Conservation (phyloP, 2,888 invertebrate species). For the Macrophya alboannulata region DNA sequence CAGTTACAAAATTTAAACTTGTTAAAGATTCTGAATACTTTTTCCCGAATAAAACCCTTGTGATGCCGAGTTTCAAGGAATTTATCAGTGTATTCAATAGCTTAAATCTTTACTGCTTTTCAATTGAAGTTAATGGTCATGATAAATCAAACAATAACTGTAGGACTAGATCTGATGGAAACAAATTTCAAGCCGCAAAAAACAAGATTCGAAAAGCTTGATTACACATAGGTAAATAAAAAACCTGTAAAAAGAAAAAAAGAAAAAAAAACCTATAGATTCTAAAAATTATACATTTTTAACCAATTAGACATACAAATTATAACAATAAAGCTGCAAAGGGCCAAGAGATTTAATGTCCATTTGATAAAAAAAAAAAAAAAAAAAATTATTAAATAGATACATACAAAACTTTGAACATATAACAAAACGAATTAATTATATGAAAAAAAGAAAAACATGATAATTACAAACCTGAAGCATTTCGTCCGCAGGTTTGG, state of each 20-base stretch:
- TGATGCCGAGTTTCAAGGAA: no score
- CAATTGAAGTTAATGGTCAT: no score
- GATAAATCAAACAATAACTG: not conserved
- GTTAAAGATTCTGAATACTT: not conserved
- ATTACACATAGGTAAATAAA: not conserved
- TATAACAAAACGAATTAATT: not conserved
- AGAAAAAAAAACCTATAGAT: no score
- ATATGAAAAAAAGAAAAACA: not conserved
- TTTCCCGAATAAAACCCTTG: not conserved
- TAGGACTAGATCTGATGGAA: not conserved
- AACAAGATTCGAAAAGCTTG: not conserved
- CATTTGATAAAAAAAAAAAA: not conserved
- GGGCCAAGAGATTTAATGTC: not conserved
- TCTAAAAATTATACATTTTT: not conserved
- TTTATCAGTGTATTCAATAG: not conserved
- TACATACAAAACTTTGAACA: no score
- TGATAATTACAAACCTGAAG: slow-evolving; percentile 72
- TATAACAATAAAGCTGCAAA: not conserved
- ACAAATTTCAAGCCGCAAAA: not conserved
- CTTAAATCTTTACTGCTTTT: no score
- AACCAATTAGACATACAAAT: not conserved
- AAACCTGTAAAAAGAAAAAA: no score
- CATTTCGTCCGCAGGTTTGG: slow-evolving; percentile 79
- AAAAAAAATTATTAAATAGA: not conserved
- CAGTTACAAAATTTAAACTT: not conserved